Conservation (phyloP, 2,113 vertebrate species). For the Amphiprion percula region DNA sequence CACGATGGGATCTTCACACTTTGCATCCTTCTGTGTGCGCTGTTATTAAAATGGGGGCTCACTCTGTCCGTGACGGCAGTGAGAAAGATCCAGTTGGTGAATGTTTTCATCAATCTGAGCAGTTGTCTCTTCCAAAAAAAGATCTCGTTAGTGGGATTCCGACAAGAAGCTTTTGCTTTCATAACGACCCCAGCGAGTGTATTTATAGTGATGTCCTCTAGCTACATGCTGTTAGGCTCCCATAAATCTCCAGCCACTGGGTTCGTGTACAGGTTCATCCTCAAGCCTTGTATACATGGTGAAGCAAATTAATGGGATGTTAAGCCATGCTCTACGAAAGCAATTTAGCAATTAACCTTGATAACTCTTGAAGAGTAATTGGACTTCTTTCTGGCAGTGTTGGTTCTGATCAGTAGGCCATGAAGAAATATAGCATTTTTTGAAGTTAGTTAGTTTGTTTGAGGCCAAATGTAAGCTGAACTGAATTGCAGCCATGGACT, state of each 20-base stretch:
- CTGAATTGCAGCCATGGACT: not conserved
- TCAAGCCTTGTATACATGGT: constrained; percentile 6
- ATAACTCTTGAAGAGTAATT: constrained; percentile 41
- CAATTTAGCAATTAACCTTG: constrained; percentile 58
- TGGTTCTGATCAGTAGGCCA: constrained; percentile 19
- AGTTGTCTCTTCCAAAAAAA: constrained; percentile 19
- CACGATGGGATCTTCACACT: constrained; percentile 37
- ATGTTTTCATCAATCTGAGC: constrained; percentile 50
- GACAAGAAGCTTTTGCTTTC: constrained; percentile 34
- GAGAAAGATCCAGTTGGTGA: constrained; percentile 34
- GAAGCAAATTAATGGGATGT: constrained; percentile 43
- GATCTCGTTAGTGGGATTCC: constrained; percentile 44
- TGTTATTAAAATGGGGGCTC: constrained; percentile 61
- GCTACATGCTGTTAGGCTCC: not conserved
- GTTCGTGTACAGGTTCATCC: constrained; percentile 19
- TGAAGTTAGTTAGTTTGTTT: not conserved
- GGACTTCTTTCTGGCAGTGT: not conserved
- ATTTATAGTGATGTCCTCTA: constrained; percentile 35
- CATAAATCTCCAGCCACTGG: constrained; percentile 19
- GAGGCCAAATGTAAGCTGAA: not conserved
- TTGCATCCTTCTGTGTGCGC: constrained; percentile 56
- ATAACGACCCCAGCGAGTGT: constrained; percentile 6
- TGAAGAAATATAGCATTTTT: constrained; percentile 27
- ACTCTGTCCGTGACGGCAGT: constrained; percentile 41
- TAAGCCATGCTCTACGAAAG: constrained; percentile 24